Evolutionary conservation across 2,113 vertebrate species (phyloP), one percentile per base, ranked within the genome.

Genomic region (Oenanthe melanoleuca): DNA sequence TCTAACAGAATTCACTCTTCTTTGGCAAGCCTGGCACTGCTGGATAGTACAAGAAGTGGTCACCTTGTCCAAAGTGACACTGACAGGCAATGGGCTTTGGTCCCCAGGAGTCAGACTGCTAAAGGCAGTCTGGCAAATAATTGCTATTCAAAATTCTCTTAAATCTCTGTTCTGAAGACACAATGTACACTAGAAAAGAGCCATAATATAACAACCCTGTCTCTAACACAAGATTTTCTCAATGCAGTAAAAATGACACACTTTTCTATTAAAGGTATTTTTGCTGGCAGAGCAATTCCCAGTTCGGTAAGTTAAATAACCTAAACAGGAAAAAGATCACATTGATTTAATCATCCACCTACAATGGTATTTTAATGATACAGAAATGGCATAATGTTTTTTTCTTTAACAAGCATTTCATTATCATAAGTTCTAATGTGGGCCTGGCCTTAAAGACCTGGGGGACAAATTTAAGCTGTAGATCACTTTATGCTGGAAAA

Each of bases 261-360:
- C 57, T 65, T 92, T 45, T 56, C 33, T 70, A 64, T 34, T 37
- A 52, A 64, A 60, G 44, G 55, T 88, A 38, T 31, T 92, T 78
- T 26, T 84, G 34, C 82, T 92, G 75, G 66, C 31, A 70, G 13
- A 78, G n/a, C 24, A 74, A 64, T 60, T 86, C 53, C 72, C 49
- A 31, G 37, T 71, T 92, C 92, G 60, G 23, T 45, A 86, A 88
- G 49, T 67, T 70, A 67, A 95, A 80, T 80, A 93, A 80, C 40
- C 75, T 78, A 53, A 86, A 95, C 22, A 73, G 65, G 60, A 89
- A 89, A 81, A 82, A 79, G 63, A n/a, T 18, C 47, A 29, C 2
- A 1, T 57, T 88, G 72, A 92, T 74, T 88, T 93, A 86, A 92
- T 93, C 86, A 92, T 34, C 59, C 44, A 92, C 50, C 82, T 93